Evolutionary conservation across 2,113 vertebrate genomes (phyloP), one percentile per base, ranked within the genome.

Genomic region (Paracanthobrama guichenoti): DNA sequence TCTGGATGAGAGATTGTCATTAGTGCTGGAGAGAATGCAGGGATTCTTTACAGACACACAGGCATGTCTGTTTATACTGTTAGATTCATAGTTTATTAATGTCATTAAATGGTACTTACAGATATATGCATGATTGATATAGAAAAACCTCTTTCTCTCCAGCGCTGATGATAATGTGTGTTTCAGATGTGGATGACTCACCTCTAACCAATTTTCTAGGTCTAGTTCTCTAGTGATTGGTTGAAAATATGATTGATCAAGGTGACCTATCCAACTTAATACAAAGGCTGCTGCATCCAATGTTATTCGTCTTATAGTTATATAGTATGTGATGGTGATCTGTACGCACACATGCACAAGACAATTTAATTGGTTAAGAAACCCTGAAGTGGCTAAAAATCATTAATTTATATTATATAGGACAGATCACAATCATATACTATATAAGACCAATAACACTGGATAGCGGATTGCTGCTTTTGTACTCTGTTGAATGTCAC

Each of bases 151-250:
- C 7, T 75, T 50, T 74, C 46, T 50, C n/a, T 50, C n/a, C 44
- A 74, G 72, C 44, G 16, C 42, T 26, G 73, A 26, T 53, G 73
- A 53, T 53, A 2, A 55, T 42, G 50, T 59, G 75, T 10, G 75
- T 35, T 78, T 78, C 75, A 60, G 75, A 60, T 42, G 53, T 42
- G 50, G 75, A 50, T 78, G 75, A 78, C 75, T 59, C 75, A 24
- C 31, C 31, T 78, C 18, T 0, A 60, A 42, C 18, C 75, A 78
- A 42, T 78, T 78, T 60, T 78, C 75, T 59, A 31, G 55, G 6
- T 67, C 44, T 81, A 9, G 5, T 16, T 81, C 26, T 31, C 44
- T 31, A 26, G 35, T 13, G 73, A 76, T 55, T 76, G 48, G 44
- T 14, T 78, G 53, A 59, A 78, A 55, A 78, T 42, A 24, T 60